These are phyloP conservation scores for Dastarcus helophoroides DNA, from an alignment of 2,888 invertebrate genomes.

Conservation along the genomic window DNA sequence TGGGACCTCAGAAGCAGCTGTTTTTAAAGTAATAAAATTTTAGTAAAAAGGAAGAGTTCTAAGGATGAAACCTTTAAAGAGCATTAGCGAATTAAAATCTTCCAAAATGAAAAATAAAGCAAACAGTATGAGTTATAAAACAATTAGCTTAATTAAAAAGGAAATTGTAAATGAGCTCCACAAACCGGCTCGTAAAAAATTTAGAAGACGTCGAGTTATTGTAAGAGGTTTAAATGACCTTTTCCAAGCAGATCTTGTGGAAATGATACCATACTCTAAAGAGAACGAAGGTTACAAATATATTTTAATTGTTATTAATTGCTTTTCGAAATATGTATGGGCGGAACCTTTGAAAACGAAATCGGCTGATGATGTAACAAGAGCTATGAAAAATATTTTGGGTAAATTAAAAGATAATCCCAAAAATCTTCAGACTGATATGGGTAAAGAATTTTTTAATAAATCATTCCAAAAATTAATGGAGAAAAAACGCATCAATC, in stretches of 20 bases:
- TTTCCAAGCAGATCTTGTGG: slow-evolving; percentile 31
- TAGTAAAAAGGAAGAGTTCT: too few relatives aligned
- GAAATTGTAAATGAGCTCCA: too few relatives aligned
- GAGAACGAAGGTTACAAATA: slow-evolving; percentile 21
- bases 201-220: slow-evolving; percentile 21
- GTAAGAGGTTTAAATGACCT: slow-evolving; percentile 28
- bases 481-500: slow-evolving; percentile 10
- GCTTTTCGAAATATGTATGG: slow-evolving; percentile 28
- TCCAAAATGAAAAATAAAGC: too few relatives aligned
- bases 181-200: too few relatives aligned
- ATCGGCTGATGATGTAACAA: slow-evolving; percentile 18
- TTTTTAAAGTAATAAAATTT: too few relatives aligned
- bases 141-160: too few relatives aligned
- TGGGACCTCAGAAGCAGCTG: too few relatives aligned
- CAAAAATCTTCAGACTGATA: slow-evolving; percentile 12
- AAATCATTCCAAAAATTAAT: slow-evolving; percentile 7
- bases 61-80: too few relatives aligned
- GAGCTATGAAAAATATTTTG: slow-evolving; percentile 11
- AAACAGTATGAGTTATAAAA: too few relatives aligned
- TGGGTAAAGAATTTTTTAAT: slow-evolving; percentile 14
- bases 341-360: slow-evolving; percentile 21
- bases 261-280: slow-evolving; percentile 23
- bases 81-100: too few relatives aligned
- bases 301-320: slow-evolving; percentile 25
- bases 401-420: slow-evolving; percentile 7